These are phyloP conservation scores for Ophion obscuratus DNA, from an alignment of 2,888 invertebrate genomes.

Conservation along the genomic window DNA sequence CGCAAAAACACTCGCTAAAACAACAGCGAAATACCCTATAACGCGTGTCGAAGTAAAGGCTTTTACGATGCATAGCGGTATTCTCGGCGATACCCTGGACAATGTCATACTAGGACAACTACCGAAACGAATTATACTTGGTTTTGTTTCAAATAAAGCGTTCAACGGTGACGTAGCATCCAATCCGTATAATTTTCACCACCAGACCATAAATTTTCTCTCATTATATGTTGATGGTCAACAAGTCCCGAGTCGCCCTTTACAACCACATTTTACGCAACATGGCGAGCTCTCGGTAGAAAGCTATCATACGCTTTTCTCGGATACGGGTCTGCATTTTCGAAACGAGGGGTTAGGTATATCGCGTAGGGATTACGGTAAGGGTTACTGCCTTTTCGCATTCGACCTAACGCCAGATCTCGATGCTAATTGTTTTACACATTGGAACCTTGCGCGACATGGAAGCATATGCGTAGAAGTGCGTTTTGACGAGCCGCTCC, in stretches of 20 bases:
- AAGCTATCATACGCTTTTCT: too few species aligned
- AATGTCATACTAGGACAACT: too few species aligned
- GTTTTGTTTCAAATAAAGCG: not conserved
- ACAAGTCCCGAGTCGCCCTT: conserved; percentile 28
- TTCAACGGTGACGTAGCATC: conserved; percentile 17
- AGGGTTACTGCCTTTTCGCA: not conserved
- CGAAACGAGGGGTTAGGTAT: not conserved
- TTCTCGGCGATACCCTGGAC: too few species aligned
- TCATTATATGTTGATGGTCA: conserved; percentile 33
- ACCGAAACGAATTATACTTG: not conserved
- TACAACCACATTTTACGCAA: conserved; percentile 20
- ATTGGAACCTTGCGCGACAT: too few species aligned
- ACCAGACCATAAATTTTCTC: conserved; percentile 18
- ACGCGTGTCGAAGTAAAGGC: too few species aligned
- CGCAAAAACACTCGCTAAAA: too few species aligned
- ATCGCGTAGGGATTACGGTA: not conserved
- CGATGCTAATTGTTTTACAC: not conserved
- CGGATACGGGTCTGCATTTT: too few species aligned
- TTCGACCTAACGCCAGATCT: not conserved
- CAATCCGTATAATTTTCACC: conserved; percentile 30
- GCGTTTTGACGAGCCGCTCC: too few species aligned
- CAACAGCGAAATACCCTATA: too few species aligned
- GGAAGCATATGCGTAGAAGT: too few species aligned
- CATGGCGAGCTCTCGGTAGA: not conserved
- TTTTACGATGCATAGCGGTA: too few species aligned